Evolutionary conservation across 2,113 vertebrate genomes (phyloP).

Genomic region (Sylvia atricapilla): DNA sequence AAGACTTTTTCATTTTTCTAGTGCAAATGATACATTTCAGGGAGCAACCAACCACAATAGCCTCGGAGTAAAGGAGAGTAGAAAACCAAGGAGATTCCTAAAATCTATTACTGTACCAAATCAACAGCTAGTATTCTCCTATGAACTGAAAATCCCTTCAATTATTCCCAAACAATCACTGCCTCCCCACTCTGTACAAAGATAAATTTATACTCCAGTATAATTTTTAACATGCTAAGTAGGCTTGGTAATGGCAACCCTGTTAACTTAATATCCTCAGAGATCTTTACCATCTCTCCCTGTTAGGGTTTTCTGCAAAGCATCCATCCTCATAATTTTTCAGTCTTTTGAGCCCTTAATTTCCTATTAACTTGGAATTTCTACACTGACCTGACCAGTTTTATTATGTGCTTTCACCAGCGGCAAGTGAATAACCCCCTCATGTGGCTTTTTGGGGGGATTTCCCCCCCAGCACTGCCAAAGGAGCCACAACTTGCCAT

Average conservation of each 20-base stretch:
- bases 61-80: not conserved
- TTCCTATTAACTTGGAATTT: not conserved
- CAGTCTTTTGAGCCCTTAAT: not conserved
- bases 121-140: not conserved
- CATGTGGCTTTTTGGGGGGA: not conserved
- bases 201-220: not conserved
- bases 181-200: not conserved
- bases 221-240: not conserved
- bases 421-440: not conserved
- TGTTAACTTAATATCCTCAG: not conserved
- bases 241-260: not conserved
- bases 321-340: not conserved
- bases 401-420: not conserved
- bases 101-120: not conserved
- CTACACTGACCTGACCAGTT: not conserved
- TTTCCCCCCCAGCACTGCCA: not conserved
- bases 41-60: not conserved
- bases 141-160: not conserved
- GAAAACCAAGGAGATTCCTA: not conserved
- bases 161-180: not conserved
- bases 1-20: not conserved
- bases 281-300: not conserved
- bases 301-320: not conserved
- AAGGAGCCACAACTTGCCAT: not conserved
- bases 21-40: not conserved